These are phyloP conservation scores for Petrocephalus zakoni DNA, from an alignment of 2,113 vertebrate genomes.

Conservation along the genomic window DNA sequence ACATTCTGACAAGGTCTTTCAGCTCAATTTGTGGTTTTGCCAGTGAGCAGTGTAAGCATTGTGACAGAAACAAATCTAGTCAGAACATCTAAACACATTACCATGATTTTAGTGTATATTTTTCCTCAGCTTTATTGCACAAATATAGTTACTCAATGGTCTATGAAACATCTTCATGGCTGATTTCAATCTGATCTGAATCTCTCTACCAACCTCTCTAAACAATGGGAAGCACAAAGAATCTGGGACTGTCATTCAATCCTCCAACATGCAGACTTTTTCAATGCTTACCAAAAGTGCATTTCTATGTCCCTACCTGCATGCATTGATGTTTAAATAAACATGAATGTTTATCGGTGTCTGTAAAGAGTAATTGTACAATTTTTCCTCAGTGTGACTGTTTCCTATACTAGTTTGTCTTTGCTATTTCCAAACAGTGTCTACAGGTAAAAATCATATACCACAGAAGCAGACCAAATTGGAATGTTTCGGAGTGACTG, in stretches of 20 bases:
- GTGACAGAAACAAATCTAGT: not conserved
- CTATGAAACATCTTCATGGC: not conserved
- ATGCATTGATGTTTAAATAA: not conserved
- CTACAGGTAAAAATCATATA: not conserved
- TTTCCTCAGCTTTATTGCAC: not conserved
- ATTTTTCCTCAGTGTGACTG: not conserved
- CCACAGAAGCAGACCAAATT: not conserved
- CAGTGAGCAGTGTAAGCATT: not conserved
- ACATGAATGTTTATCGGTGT: not conserved
- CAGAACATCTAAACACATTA: not conserved
- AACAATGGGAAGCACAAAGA: not conserved
- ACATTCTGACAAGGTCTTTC: not conserved
- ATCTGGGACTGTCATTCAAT: not conserved
- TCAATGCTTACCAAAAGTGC: not conserved
- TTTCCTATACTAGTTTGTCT: not conserved
- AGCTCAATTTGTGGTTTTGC: not conserved
- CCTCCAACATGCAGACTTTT: not conserved
- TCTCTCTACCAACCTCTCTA: not conserved
- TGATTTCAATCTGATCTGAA: not conserved
- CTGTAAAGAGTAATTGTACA: not conserved
- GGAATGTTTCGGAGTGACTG: not conserved
- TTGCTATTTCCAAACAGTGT: not conserved
- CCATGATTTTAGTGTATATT: not conserved
- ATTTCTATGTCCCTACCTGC: not conserved
- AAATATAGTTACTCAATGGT: not conserved